These are phyloP conservation scores for Patella vulgata DNA, from an alignment of 1,140 invertebrate genomes.

Conservation along the genomic window DNA sequence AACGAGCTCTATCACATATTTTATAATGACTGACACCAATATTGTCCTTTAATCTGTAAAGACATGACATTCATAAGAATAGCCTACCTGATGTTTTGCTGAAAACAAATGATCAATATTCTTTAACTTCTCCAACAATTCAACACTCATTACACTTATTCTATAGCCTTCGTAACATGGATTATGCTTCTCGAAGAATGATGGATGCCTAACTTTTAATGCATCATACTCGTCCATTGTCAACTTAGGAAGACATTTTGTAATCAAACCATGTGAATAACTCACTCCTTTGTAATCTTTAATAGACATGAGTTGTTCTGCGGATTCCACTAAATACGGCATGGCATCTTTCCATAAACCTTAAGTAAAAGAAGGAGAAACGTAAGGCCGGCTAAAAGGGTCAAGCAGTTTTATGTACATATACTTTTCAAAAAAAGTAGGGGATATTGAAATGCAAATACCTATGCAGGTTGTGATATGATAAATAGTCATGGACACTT, in stretches of 20 bases:
- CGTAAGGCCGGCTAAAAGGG: too few species aligned
- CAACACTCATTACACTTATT: constrained; percentile 7
- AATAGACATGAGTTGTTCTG: constrained; percentile 16
- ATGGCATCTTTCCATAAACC: constrained; percentile 36
- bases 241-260: constrained; percentile 23
- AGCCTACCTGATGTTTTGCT: constrained; percentile 17
- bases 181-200: constrained; percentile 11
- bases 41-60: too few species aligned
- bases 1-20: too few species aligned
- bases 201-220: constrained; percentile 5
- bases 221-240: constrained; percentile 14
- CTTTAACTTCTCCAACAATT: constrained; percentile 11
- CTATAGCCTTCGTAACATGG: constrained; percentile 26
- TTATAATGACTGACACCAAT: too few species aligned
- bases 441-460: too few species aligned
- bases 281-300: constrained; percentile 21
- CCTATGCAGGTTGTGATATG: too few species aligned
- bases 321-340: constrained; percentile 17
- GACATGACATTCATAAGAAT: too few species aligned
- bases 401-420: too few species aligned
- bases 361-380: constrained; percentile 2
- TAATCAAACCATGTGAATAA: constrained; percentile 17
- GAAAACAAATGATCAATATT: constrained; percentile 4
- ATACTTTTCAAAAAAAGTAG: too few species aligned
- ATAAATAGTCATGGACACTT: too few species aligned